Evolutionary conservation across 2,888 invertebrate genomes (phyloP).

Genomic region (Coecobrya sp.): DNA sequence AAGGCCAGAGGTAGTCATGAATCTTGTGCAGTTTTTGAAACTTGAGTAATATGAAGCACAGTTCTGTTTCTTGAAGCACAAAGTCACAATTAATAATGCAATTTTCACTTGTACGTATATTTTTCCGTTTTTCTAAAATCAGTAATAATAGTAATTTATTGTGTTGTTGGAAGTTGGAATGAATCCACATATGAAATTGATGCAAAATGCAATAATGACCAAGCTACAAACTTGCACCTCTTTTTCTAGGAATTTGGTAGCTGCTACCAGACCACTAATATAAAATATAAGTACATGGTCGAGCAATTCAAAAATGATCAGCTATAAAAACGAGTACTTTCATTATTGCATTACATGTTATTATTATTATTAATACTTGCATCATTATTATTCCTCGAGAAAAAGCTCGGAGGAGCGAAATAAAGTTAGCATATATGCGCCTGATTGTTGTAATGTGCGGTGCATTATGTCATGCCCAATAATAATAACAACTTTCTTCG

Average conservation of each 20-base stretch:
- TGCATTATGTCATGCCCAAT: conserved; percentile 82
- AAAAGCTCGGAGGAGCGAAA: conserved; percentile 37
- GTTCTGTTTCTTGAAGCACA: too few species aligned
- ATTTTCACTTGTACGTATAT: not conserved
- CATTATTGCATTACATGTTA: conserved; percentile 64
- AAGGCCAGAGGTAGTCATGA: conserved; percentile 7
- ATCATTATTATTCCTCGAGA: conserved; percentile 60
- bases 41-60: too few species aligned
- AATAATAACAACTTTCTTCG: conserved; percentile 79
- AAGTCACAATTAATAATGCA: too few species aligned
- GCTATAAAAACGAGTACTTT: conserved; percentile 68
- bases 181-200: conserved; percentile 4
- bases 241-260: conserved; percentile 68
- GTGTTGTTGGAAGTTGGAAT: not conserved
- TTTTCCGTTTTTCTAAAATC: not conserved
- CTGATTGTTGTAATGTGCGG: conserved; percentile 68
- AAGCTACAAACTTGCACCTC: conserved; percentile 49
- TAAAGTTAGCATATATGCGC: conserved; percentile 43
- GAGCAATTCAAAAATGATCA: conserved; percentile 61
- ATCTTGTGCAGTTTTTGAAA: not conserved
- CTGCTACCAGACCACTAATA: conserved; percentile 46
- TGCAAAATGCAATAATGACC: conserved; percentile 54
- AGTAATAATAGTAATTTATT: conserved; percentile 12
- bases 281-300: conserved; percentile 33
- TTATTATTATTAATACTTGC: conserved; percentile 56